A percentile compares a stretch with the other conserved stretches of the same genome.
phyloP scores from a whole-genome alignment of 2,797 vertebrate genomes.

The Lateolabrax maculatus region DNA sequence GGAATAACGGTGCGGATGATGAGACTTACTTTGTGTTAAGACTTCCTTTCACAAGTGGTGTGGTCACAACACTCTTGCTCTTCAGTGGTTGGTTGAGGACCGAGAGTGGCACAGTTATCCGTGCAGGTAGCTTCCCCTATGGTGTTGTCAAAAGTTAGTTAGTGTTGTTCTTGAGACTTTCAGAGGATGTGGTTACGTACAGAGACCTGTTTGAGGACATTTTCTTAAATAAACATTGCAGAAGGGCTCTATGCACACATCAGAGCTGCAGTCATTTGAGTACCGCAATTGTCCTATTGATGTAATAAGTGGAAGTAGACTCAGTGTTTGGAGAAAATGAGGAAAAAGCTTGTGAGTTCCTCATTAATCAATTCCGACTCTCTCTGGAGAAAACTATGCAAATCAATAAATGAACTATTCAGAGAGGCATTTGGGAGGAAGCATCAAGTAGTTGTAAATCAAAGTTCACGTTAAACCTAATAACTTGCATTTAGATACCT shows the following conservation, averaged over 20 bases:
- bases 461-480: not conserved
- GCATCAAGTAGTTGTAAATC: not conserved
- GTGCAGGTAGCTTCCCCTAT: slow-evolving; percentile 95
- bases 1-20: not conserved
- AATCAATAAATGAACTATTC: not conserved
- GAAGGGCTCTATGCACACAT: not conserved
- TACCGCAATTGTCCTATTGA: not conserved
- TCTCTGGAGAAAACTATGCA: slow-evolving; percentile 1
- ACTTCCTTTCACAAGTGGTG: slow-evolving; percentile 96
- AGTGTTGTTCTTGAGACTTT: not conserved
- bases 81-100: slow-evolving; percentile 98
- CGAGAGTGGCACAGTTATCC: slow-evolving; percentile 96
- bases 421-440: not conserved
- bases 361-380: not conserved
- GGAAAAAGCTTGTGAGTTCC: not conserved
- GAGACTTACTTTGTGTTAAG: slow-evolving; percentile 93
- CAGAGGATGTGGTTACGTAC: not conserved
- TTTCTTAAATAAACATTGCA: not conserved
- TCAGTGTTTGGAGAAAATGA: not conserved
- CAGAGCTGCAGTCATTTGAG: not conserved
- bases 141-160: slow-evolving; percentile 5
- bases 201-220: not conserved
- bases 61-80: slow-evolving; percentile 94
- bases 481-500: not conserved
- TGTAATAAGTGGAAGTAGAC: not conserved